Percentiles rank a stretch among this genome's conserved stretches.
These are phyloP conservation scores for Trichonephila inaurata DNA, from an alignment of 1,140 invertebrate genomes.

Conservation along the genomic window DNA sequence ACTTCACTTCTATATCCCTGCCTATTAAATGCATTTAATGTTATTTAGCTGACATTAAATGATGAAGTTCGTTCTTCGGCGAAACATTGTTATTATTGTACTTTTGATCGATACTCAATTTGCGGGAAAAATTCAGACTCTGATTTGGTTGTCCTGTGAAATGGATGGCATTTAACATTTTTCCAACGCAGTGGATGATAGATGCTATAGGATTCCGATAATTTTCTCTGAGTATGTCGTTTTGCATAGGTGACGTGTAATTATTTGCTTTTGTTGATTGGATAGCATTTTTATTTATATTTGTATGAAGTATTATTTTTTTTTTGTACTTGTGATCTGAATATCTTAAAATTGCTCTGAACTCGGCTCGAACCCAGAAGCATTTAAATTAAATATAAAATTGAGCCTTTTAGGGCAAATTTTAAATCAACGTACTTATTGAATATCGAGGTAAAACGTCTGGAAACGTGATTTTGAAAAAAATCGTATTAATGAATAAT, in stretches of 20 bases:
- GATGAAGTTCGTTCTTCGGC: neutral
- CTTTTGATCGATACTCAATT: neutral
- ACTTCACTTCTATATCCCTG: neutral
- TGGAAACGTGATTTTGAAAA: too few relatives aligned
- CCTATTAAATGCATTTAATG: conserved; percentile 10
- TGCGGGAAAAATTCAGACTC: neutral
- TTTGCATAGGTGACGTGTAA: neutral
- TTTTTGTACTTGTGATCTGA: neutral
- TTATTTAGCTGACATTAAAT: conserved; percentile 5
- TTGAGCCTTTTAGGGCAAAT: too few relatives aligned
- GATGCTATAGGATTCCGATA: conserved; percentile 7
- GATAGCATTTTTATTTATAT: neutral
- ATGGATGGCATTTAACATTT: neutral
- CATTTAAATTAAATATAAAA: too few relatives aligned
- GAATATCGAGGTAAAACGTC: too few relatives aligned
- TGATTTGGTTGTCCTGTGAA: neutral
- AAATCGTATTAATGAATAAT: too few relatives aligned
- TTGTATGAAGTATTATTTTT: neutral
- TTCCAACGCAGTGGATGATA: neutral
- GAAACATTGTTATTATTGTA: conserved; percentile 1
- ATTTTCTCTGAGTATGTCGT: neutral
- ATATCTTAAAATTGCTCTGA: too few relatives aligned
- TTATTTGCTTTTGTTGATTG: neutral
- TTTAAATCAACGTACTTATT: too few relatives aligned
- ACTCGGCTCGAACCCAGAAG: too few relatives aligned